A percentile compares a stretch with the other conserved stretches of the same genome.
Conservation (phyloP, 2,888 invertebrate species). For the Cosmia trapezina region DNA sequence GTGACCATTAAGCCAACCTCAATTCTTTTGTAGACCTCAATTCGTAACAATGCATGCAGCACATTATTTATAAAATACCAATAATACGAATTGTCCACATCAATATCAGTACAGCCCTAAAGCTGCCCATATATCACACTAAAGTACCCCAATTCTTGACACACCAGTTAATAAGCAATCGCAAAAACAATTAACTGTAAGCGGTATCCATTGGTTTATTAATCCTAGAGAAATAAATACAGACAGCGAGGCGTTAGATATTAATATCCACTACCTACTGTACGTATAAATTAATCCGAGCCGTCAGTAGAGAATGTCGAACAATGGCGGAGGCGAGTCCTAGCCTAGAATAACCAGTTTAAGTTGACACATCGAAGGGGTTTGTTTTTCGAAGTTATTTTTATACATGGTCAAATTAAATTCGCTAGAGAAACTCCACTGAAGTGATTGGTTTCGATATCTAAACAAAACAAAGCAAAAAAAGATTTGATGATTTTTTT, state of each 20-base stretch:
- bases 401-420: too few species aligned
- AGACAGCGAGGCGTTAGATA: conserved; percentile 55
- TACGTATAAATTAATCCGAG: conserved; percentile 81
- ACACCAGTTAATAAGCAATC: conserved; percentile 79
- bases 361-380: conserved; percentile 8
- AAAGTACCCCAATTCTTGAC: conserved; percentile 29
- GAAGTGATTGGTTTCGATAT: too few species aligned
- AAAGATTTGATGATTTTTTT: too few species aligned
- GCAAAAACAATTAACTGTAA: conserved; percentile 79
- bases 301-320: conserved; percentile 73
- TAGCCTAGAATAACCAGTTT: conserved; percentile 40
- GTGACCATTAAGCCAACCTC: too few species aligned
- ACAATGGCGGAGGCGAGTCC: conserved; percentile 76
- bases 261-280: conserved; percentile 73
- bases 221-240: conserved; percentile 65
- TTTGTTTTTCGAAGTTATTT: too few species aligned
- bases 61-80: neutral
- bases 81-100: neutral
- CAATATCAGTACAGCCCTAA: neutral
- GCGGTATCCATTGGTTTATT: conserved; percentile 69
- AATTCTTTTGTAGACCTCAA: too few species aligned
- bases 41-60: too few species aligned
- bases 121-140: conserved; percentile 3
- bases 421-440: too few species aligned
- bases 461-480: too few species aligned